Conservation (phyloP, 2,888 invertebrate species). For the Seira ritae region DNA sequence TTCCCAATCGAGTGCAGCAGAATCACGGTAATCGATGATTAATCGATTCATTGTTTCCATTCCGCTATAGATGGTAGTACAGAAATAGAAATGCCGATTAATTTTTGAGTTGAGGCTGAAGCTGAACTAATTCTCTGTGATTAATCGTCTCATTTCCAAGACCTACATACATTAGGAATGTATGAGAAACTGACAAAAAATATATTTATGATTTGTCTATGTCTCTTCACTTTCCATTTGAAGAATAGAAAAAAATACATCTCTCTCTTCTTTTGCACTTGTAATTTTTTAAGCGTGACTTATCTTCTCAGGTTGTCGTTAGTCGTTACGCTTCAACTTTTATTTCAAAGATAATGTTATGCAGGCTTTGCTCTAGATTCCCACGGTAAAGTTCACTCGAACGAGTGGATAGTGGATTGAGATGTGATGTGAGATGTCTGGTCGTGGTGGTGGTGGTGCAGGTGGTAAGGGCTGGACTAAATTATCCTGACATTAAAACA, state of each 20-base stretch:
- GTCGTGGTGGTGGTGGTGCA: neutral
- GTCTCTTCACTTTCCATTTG: conserved; percentile 38
- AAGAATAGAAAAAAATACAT: neutral
- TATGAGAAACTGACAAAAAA: conserved; percentile 27
- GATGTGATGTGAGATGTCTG: neutral
- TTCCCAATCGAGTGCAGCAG: neutral
- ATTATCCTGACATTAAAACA: conserved; percentile 59
- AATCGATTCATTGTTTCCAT: conserved; percentile 24
- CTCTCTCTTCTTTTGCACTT: neutral
- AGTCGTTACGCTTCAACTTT: neutral
- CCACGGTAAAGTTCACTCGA: conserved; percentile 41
- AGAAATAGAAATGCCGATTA: too few relatives aligned
- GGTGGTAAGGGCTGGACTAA: conserved; percentile 43
- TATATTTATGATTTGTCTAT: conserved; percentile 46
- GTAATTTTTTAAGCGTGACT: conserved; percentile 5
- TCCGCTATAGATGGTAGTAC: too few relatives aligned
- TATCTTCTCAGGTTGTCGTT: neutral
- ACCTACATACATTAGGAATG: conserved; percentile 33
- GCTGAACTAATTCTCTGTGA: neutral
- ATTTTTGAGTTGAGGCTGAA: too few relatives aligned
- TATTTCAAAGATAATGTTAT: conserved; percentile 13
- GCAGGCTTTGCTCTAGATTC: conserved; percentile 39
- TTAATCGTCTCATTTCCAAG: conserved; percentile 13
- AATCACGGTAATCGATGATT: conserved; percentile 17
- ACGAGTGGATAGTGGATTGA: neutral